Conservation (phyloP, 2,113 vertebrate genomes). For the Varanus komodoensis region DNA sequence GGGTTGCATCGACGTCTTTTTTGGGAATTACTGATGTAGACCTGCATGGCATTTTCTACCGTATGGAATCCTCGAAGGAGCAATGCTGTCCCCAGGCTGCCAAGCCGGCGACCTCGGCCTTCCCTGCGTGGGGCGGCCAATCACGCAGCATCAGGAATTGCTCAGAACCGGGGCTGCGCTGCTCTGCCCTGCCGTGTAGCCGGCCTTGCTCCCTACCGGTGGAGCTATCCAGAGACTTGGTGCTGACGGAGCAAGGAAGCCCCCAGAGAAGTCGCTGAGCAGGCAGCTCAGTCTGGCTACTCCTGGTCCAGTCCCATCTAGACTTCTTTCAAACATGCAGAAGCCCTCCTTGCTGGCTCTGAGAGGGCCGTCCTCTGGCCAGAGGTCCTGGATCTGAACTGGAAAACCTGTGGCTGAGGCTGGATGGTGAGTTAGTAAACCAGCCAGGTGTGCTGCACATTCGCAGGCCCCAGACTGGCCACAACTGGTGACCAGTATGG, state of each 20-base stretch:
- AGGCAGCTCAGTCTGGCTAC: not conserved
- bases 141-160: not conserved
- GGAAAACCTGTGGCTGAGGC: not conserved
- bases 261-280: not conserved
- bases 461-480: not conserved
- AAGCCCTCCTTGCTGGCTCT: not conserved
- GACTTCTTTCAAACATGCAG: not conserved
- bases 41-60: not conserved
- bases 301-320: not conserved
- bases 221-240: slow-evolving; percentile 32
- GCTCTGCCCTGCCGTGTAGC: not conserved
- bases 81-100: not conserved
- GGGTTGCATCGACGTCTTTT: not conserved
- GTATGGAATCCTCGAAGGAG: not conserved
- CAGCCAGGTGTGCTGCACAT: too few relatives aligned
- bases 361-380: not conserved
- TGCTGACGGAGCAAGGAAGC: slow-evolving; percentile 32
- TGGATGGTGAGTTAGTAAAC: not conserved
- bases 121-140: not conserved
- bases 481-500: not conserved
- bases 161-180: not conserved
- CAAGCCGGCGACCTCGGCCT: too few relatives aligned
- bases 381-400: not conserved
- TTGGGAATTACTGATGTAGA: not conserved
- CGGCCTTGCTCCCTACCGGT: not conserved